Conservation (phyloP, 2,113 vertebrate genomes). For the Nestor notabilis region DNA sequence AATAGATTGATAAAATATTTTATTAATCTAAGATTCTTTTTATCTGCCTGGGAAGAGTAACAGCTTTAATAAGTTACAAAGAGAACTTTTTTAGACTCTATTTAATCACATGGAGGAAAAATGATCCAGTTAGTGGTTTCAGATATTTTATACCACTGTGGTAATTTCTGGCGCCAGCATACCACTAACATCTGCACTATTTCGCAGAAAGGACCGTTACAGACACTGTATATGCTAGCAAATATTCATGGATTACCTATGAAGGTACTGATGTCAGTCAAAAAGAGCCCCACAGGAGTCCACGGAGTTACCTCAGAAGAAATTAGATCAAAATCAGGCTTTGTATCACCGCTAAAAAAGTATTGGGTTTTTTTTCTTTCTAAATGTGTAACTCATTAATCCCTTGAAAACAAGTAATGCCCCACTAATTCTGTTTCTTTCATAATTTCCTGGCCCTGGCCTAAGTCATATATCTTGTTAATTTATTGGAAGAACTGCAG, state of each 20-base stretch:
- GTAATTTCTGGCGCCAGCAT: slow-evolving; percentile 5
- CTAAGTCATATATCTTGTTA: neutral
- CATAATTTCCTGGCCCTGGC: neutral
- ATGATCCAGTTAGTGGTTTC: neutral
- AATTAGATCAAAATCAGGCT: neutral
- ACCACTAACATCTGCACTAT: neutral
- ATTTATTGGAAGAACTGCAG: neutral
- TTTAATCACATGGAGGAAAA: neutral
- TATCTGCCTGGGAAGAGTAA: neutral
- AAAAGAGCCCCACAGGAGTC: neutral
- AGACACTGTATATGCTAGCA: neutral
- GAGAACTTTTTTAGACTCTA: neutral
- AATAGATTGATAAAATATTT: neutral
- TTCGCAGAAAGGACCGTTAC: neutral
- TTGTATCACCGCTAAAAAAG: neutral
- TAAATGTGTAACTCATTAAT: neutral
- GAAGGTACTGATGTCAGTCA: neutral
- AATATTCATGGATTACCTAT: neutral
- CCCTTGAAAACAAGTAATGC: neutral
- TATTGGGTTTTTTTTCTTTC: neutral
- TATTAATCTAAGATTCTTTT: neutral
- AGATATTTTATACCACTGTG: neutral
- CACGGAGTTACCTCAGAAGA: neutral
- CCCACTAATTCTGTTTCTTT: neutral
- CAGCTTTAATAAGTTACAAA: neutral